A percentile compares a stretch with the other conserved stretches of the same genome.
phyloP scores from a whole-genome alignment of 2,888 invertebrate genomes.

The Oeneis ivallda region DNA sequence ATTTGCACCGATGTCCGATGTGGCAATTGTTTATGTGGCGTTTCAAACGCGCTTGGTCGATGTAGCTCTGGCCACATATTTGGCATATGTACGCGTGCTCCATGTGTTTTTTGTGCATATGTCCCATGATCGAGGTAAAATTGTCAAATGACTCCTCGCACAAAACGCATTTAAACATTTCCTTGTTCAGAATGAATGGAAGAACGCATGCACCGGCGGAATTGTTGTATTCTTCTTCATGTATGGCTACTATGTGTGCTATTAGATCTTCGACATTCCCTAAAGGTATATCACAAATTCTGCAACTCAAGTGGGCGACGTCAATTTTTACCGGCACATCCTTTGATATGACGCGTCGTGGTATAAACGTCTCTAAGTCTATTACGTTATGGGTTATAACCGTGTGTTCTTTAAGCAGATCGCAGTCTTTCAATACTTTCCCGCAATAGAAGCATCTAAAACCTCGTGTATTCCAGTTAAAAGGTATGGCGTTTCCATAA shows the following conservation, averaged over 20 bases:
- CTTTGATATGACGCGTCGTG: constrained; percentile 58
- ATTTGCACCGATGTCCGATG: constrained; percentile 51
- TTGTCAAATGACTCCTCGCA: constrained; percentile 59
- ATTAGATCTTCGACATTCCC: constrained; percentile 53
- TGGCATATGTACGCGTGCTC: constrained; percentile 61
- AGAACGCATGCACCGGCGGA: constrained; percentile 53
- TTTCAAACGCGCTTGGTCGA: constrained; percentile 54
- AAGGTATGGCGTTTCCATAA: constrained; percentile 60
- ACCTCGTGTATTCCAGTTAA: constrained; percentile 65
- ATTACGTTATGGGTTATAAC: constrained; percentile 47
- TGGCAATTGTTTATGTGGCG: constrained; percentile 59
- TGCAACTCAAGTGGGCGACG: constrained; percentile 54
- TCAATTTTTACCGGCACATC: constrained; percentile 68
- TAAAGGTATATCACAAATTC: constrained; percentile 49
- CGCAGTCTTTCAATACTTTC: constrained; percentile 57
- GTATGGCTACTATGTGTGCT: constrained; percentile 51
- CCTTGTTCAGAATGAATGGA: constrained; percentile 58
- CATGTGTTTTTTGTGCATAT: constrained; percentile 65
- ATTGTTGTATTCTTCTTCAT: constrained; percentile 53
- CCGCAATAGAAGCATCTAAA: constrained; percentile 66
- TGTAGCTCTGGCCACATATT: constrained; percentile 62
- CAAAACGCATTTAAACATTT: constrained; percentile 54
- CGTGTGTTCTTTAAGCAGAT: constrained; percentile 54
- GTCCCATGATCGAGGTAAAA: constrained; percentile 55
- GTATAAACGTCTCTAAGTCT: constrained; percentile 52